A percentile compares a stretch with the other conserved stretches of the same genome.
Evolutionary conservation across 2,888 invertebrate species (phyloP).

Genomic region (Leptinotarsa juncta): DNA sequence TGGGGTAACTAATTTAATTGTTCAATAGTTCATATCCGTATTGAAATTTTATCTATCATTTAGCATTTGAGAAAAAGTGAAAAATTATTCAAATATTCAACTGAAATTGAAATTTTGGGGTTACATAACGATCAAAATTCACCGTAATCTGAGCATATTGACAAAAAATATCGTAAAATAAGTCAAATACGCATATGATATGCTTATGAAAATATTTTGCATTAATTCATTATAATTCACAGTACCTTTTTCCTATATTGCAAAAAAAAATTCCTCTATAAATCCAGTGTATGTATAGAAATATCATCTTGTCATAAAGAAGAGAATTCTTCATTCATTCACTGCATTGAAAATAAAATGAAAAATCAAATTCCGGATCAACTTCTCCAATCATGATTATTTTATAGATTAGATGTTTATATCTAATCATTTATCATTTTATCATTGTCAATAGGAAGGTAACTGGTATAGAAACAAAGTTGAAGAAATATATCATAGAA

Average conservation of each 20-base stretch:
- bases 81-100: background rate
- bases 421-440: too few species aligned
- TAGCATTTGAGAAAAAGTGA: background rate
- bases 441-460: too few species aligned
- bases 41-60: background rate
- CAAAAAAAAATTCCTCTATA: background rate
- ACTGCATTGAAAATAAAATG: background rate
- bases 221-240: background rate
- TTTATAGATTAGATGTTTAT: too few species aligned
- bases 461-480: too few species aligned
- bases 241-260: background rate
- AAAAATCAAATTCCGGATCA: background rate
- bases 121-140: too few species aligned
- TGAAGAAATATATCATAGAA: too few species aligned
- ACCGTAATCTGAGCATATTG: too few species aligned
- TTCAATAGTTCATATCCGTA: too few species aligned
- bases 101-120: background rate
- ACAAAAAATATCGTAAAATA: too few species aligned
- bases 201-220: too few species aligned
- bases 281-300: background rate
- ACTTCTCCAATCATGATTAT: background rate
- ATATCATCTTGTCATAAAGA: background rate
- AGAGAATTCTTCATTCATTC: background rate
- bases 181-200: too few species aligned
- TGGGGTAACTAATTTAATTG: conserved; percentile 33